Conservation (phyloP, 2,888 invertebrate species). For the Ormyrus labotus region DNA sequence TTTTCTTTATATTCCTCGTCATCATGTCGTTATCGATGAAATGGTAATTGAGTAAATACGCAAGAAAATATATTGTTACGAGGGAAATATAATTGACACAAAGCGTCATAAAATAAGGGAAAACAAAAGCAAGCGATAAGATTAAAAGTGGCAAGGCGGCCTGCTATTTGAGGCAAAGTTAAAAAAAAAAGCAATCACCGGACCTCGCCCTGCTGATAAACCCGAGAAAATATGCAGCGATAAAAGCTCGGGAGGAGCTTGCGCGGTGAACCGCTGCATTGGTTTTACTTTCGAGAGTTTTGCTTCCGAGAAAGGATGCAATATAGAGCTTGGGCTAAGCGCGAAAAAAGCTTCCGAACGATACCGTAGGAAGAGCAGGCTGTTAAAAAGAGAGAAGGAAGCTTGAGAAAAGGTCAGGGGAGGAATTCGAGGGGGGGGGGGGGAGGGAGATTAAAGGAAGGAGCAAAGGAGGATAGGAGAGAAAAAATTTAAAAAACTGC, state of each 20-base stretch:
- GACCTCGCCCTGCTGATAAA: constrained; percentile 27
- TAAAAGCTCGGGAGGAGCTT: not conserved
- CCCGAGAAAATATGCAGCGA: constrained; percentile 43
- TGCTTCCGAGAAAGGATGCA: constrained; percentile 23
- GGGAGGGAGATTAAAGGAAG: constrained; percentile 34
- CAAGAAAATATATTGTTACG: too few species aligned
- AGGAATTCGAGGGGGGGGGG: constrained; percentile 48
- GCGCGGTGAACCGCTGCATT: constrained; percentile 17
- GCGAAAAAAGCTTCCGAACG: constrained; percentile 28
- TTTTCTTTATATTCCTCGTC: constrained; percentile 4
- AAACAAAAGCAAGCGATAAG: not conserved
- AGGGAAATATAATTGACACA: not conserved
- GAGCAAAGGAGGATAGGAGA: constrained; percentile 26
- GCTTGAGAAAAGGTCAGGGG: constrained; percentile 21
- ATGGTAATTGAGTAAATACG: too few species aligned
- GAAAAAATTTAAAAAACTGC: constrained; percentile 22
- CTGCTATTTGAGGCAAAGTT: constrained; percentile 2
- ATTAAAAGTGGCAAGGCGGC: not conserved
- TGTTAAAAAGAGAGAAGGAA: constrained; percentile 18
- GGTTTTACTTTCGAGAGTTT: constrained; percentile 40
- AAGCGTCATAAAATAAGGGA: not conserved
- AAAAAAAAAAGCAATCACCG: constrained; percentile 34
- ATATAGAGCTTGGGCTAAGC: not conserved
- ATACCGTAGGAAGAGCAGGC: constrained; percentile 26
- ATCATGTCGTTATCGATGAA: not conserved